Base-by-base conservation (phyloP, 2,113 vertebrate genomes). In the Phylloscopus trochiloides region DNA sequence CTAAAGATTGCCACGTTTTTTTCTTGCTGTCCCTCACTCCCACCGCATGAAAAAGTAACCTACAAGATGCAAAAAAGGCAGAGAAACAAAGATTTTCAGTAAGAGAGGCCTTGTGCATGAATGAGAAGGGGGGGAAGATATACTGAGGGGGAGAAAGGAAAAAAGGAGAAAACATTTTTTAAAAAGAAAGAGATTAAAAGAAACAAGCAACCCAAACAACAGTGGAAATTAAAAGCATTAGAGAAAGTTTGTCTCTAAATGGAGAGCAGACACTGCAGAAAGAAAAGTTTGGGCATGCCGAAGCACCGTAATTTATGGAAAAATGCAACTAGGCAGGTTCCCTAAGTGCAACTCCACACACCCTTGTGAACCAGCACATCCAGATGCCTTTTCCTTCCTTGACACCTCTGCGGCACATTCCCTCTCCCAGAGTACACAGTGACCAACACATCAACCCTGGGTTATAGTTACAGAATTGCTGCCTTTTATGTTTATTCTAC, bases 321-420 rank as follows among this genome's bases (percentile, higher is more conserved):
- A 90, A 95, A 92, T 78, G 77, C 73, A 70, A n/a, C 55, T 21
- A 14, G 51, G 55, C 81, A 91, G 73, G 88, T 89, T 91, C 38
- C 36, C 22, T 13, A 3, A 7, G 22, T 62, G 57, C 71, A 93
- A 73, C 13, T 54, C n/a, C 63, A 47, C 50, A n/a, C 9, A n/a
- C 9, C 54, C 36, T 17, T 10, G 34, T 7, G 52, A 93, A 68
- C 42, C 28, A n/a, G 32, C 16, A 68, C 28, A 34, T 15, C 65
- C 88, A 54, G 59, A 32, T 14, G 34, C 51, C 52, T 81, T 15
- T 28, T 52, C 43, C 70, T 54, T 70, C 59, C 58, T 32, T 8
- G 0, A 26, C 10, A 0, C 42, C 31, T 32, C 36, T 42, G 43
- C 7, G 5, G 8, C 3, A 26, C 29, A 13, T 9, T 14, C 14